A percentile compares a stretch with the other conserved stretches of the same genome.
Conservation (phyloP, 2,888 invertebrate genomes). For the Leptopterna dolabrata region DNA sequence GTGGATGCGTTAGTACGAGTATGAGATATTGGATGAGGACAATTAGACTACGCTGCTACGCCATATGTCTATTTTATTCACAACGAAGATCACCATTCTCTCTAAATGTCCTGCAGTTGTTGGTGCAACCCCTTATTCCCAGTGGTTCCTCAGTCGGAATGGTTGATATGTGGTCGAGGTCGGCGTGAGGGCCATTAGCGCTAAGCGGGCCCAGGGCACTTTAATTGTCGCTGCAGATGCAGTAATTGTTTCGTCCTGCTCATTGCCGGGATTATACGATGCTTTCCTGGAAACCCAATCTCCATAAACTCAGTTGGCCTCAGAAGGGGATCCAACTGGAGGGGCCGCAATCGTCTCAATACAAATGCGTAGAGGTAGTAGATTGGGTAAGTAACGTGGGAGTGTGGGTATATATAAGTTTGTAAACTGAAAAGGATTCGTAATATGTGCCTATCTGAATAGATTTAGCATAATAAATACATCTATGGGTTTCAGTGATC, state of each 20-base stretch:
- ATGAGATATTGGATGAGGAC: no score
- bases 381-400: no score
- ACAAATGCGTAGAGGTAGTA: no score
- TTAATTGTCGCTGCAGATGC: constrained; percentile 50
- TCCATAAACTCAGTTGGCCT: constrained; percentile 5
- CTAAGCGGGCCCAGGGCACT: constrained; percentile 20
- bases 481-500: no score
- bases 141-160: background rate
- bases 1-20: no score
- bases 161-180: constrained; percentile 31
- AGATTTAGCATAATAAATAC: no score
- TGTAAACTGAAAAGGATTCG: no score
- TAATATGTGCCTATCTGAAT: no score
- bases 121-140: constrained; percentile 5
- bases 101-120: background rate
- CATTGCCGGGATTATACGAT: constrained; percentile 27
- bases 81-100: constrained; percentile 8
- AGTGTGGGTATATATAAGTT: no score
- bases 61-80: background rate
- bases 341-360: no score
- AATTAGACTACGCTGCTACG: background rate
- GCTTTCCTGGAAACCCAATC: constrained; percentile 5
- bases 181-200: constrained; percentile 19
- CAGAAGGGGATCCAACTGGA: no score
- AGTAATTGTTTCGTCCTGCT: constrained; percentile 47